Evolutionary conservation across 2,797 vertebrate genomes (phyloP).

Genomic region (Micrastur ruficollis): DNA sequence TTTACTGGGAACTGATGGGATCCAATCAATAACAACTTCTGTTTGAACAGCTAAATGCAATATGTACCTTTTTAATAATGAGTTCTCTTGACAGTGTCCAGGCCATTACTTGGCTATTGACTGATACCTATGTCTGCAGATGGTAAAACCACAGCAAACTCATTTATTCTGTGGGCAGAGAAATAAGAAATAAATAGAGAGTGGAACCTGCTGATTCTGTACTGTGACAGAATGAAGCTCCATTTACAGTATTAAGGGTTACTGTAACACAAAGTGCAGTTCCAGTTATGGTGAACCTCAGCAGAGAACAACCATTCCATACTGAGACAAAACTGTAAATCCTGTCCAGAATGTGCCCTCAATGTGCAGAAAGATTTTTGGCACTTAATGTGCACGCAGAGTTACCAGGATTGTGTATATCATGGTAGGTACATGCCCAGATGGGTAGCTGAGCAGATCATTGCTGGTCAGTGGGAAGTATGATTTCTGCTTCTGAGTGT

Average conservation of each 20-base stretch:
- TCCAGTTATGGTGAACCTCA: neutral
- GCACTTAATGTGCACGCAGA: neutral
- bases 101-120: conserved; percentile 43
- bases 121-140: conserved; percentile 43
- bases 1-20: conserved; percentile 55
- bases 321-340: neutral
- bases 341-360: neutral
- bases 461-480: neutral
- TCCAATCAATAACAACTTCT: conserved; percentile 22
- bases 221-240: neutral
- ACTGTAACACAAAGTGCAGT: neutral
- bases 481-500: neutral
- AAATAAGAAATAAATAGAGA: conserved; percentile 22
- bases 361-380: neutral
- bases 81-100: conserved; percentile 53
- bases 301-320: neutral
- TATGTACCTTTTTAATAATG: conserved; percentile 64
- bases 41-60: conserved; percentile 65
- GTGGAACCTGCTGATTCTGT: neutral
- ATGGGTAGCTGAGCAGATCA: neutral
- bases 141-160: conserved; percentile 46
- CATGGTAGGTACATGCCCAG: neutral
- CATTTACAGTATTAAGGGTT: neutral
- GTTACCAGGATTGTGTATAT: neutral
- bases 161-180: conserved; percentile 36